Conservation (phyloP, 2,888 invertebrate species). For the Oxyscelio sp. region DNA sequence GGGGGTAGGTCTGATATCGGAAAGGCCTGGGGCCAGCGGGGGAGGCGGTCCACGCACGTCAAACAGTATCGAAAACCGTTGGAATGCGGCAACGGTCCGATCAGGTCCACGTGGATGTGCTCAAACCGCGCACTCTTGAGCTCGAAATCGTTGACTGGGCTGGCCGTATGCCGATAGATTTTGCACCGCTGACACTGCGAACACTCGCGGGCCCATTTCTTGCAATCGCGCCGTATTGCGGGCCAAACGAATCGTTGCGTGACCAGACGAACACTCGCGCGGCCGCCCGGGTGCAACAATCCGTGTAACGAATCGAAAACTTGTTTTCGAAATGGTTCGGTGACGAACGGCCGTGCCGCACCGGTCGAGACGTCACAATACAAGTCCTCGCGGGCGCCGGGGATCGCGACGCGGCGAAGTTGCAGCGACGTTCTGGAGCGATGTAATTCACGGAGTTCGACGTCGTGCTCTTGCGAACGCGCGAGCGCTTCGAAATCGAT, state of each 20-base stretch:
- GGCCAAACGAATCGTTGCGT: slow-evolving; percentile 85
- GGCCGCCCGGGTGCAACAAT: slow-evolving; percentile 78
- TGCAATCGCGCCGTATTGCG: slow-evolving; percentile 81
- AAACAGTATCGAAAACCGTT: slow-evolving; percentile 80
- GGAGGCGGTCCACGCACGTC: slow-evolving; percentile 81
- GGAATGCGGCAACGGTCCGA: slow-evolving; percentile 67
- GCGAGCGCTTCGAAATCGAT: slow-evolving; percentile 11
- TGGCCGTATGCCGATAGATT: slow-evolving; percentile 74
- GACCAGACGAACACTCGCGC: slow-evolving; percentile 79
- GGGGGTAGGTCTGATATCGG: slow-evolving; percentile 38
- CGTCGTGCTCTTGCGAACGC: slow-evolving; percentile 8
- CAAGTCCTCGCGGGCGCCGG: slow-evolving; percentile 83
- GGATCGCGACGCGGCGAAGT: slow-evolving; percentile 28
- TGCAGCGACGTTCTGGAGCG: neutral
- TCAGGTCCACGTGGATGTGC: slow-evolving; percentile 83
- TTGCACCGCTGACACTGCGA: slow-evolving; percentile 19
- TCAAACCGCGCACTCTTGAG: slow-evolving; percentile 79
- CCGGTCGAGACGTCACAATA: slow-evolving; percentile 47
- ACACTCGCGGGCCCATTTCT: slow-evolving; percentile 79
- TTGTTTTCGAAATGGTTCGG: slow-evolving; percentile 44
- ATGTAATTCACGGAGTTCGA: neutral
- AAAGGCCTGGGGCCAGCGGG: slow-evolving; percentile 75
- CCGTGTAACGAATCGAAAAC: slow-evolving; percentile 76
- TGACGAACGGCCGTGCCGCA: slow-evolving; percentile 67
- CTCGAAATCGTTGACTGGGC: slow-evolving; percentile 53